These are phyloP conservation scores for Leuciscus idus DNA, from an alignment of 2,113 vertebrate genomes.

Conservation along the genomic window DNA sequence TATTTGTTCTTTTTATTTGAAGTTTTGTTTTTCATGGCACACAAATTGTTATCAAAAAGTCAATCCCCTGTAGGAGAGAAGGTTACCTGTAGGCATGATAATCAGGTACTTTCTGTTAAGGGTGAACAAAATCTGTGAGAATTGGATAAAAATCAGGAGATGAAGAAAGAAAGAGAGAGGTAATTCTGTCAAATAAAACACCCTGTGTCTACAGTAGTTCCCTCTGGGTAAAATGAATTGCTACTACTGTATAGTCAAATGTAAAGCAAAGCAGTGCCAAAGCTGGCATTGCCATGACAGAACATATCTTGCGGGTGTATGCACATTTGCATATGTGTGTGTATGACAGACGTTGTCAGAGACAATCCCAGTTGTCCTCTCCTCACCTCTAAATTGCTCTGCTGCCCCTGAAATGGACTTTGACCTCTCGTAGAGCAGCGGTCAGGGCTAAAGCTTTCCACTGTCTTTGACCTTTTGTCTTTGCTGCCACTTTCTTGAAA, in stretches of 20 bases:
- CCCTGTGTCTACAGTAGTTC: not conserved
- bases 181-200: not conserved
- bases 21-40: too few species aligned
- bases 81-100: not conserved
- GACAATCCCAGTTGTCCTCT: not conserved
- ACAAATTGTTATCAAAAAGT: too few species aligned
- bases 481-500: constrained; percentile 8
- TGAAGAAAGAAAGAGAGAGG: not conserved
- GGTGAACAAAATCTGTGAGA: not conserved
- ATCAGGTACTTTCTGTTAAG: not conserved
- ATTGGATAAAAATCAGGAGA: not conserved
- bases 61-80: too few species aligned
- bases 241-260: not conserved
- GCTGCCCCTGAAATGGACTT: constrained; percentile 9
- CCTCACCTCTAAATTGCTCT: not conserved
- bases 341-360: not conserved
- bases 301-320: not conserved
- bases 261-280: not conserved
- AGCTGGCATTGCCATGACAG: constrained; percentile 34
- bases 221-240: not conserved
- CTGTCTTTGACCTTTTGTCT: not conserved
- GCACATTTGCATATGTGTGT: constrained; percentile 6
- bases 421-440: not conserved
- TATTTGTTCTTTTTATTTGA: too few species aligned
- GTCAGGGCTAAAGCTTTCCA: constrained; percentile 21